These are phyloP conservation scores for roundworm (Caenorhabditis elegans) DNA, from an alignment of 1,140 invertebrate genomes.

Conservation along the genomic window DNA sequence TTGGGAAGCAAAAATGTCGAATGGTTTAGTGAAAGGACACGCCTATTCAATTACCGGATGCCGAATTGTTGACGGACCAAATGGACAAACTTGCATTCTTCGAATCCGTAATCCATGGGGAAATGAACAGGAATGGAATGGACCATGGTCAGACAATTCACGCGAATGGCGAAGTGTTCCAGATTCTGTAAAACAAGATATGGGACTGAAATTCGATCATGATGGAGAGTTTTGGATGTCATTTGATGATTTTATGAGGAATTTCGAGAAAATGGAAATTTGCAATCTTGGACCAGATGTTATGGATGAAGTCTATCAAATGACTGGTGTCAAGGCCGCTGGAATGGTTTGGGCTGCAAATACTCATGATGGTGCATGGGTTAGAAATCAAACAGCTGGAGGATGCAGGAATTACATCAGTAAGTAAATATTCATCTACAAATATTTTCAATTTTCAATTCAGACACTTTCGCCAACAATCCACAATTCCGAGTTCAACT, in stretches of 20 bases:
- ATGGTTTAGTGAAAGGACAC: constrained; percentile 86
- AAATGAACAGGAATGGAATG: constrained; percentile 96
- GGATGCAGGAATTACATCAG: constrained; percentile 94
- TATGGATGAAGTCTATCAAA: constrained; percentile 72
- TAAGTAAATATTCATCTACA: neutral
- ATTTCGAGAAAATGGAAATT: constrained; percentile 78
- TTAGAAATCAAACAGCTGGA: constrained; percentile 83
- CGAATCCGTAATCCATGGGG: constrained; percentile 95
- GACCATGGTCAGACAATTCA: constrained; percentile 88
- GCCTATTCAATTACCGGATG: constrained; percentile 90
- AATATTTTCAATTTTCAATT: no score
- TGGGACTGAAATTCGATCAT: constrained; percentile 88
- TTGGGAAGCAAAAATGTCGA: constrained; percentile 82
- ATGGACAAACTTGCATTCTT: constrained; percentile 74
- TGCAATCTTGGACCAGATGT: constrained; percentile 95
- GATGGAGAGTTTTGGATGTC: constrained; percentile 80
- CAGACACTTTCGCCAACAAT: constrained; percentile 72
- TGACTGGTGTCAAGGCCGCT: constrained; percentile 62
- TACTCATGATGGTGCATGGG: constrained; percentile 91
- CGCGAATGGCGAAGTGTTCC: constrained; percentile 89
- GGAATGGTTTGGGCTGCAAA: constrained; percentile 82
- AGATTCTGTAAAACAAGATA: constrained; percentile 80
- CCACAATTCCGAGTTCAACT: constrained; percentile 89
- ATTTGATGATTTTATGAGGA: constrained; percentile 68
- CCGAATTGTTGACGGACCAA: constrained; percentile 76